Conservation (phyloP, 2,113 vertebrate genomes). For the Myodes glareolus region DNA sequence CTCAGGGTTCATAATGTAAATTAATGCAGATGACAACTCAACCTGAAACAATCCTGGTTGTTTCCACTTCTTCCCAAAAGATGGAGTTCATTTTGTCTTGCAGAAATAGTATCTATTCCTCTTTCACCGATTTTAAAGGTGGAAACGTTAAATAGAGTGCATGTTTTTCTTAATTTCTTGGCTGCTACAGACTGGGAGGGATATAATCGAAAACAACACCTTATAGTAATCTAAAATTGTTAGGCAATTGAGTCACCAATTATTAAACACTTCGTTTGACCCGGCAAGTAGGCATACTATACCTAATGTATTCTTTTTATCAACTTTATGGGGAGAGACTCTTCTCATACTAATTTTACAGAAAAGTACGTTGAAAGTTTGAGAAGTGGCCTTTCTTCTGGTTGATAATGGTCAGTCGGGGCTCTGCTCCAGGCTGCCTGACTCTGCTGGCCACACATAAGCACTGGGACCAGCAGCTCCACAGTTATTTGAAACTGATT, state of each 20-base stretch:
- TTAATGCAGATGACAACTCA: neutral
- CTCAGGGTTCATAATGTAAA: neutral
- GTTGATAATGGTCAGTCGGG: neutral
- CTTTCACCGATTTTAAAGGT: neutral
- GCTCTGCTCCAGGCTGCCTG: neutral
- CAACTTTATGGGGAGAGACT: neutral
- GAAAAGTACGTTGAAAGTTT: neutral
- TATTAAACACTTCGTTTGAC: slow-evolving; percentile 9
- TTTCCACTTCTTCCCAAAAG: neutral
- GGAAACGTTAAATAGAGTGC: neutral
- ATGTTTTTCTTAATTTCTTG: neutral
- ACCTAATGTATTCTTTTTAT: neutral
- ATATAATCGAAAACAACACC: slow-evolving; percentile 18
- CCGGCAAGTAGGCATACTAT: neutral
- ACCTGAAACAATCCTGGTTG: neutral
- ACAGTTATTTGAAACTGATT: neutral
- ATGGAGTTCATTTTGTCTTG: neutral
- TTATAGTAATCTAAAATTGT: slow-evolving; percentile 17
- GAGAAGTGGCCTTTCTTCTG: neutral
- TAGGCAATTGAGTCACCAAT: neutral
- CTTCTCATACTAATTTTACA: neutral
- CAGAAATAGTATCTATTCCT: neutral
- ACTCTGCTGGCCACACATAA: neutral
- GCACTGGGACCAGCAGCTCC: neutral
- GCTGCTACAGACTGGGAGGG: neutral